These are phyloP conservation scores for Crypturellus undulatus DNA, from an alignment of 2,113 vertebrate species.

Conservation along the genomic window DNA sequence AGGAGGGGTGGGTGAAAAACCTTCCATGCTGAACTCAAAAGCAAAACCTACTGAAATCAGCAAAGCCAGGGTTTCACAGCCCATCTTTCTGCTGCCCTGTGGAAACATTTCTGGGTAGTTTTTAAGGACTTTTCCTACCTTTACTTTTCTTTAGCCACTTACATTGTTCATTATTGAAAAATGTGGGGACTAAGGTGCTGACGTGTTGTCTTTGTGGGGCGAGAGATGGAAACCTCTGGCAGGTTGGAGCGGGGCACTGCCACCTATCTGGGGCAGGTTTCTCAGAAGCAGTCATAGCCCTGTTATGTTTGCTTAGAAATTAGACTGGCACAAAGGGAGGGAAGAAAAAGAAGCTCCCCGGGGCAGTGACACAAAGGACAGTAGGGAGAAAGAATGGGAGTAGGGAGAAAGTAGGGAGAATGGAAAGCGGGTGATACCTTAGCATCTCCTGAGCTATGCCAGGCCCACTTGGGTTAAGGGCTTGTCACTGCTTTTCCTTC, in stretches of 20 bases:
- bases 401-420: not conserved
- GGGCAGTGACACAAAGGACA: not conserved
- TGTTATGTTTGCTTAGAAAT: not conserved
- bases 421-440: not conserved
- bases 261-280: accelerated
- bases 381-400: not conserved
- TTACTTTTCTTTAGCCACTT: not conserved
- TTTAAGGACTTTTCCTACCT: not conserved
- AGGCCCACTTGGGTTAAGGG: not conserved
- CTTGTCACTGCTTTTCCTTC: not conserved
- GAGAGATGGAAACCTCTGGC: not conserved
- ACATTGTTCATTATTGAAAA: not conserved
- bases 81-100: not conserved
- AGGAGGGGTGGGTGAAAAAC: not conserved
- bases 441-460: too few relatives aligned
- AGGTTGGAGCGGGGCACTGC: not conserved
- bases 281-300: not conserved
- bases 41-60: not conserved
- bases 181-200: not conserved
- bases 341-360: not conserved
- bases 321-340: not conserved
- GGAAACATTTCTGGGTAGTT: not conserved
- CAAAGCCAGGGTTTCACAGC: not conserved
- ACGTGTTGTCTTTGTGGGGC: not conserved
- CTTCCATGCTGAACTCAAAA: not conserved